A percentile compares a stretch with the other conserved stretches of the same genome.
phyloP scores from a whole-genome alignment of 2,797 vertebrate genomes.

The Epinephelus awoara region DNA sequence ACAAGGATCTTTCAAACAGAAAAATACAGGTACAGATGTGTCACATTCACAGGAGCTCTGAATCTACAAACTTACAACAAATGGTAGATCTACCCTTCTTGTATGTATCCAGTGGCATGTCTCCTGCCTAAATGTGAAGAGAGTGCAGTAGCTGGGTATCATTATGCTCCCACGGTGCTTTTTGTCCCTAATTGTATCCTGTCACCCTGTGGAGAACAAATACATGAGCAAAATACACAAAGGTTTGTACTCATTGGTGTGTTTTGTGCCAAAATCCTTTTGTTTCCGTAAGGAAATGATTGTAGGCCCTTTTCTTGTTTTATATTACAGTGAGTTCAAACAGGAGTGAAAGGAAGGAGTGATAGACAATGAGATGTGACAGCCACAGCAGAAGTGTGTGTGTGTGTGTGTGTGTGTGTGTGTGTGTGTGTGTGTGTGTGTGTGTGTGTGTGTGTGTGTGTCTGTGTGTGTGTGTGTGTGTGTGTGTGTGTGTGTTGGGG shows the following conservation, averaged over 20 bases:
- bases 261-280: conserved; percentile 56
- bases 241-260: conserved; percentile 53
- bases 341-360: conserved; percentile 43
- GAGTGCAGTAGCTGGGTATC: conserved; percentile 79
- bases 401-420: conserved; percentile 29
- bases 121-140: conserved; percentile 50
- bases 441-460: conserved; percentile 38
- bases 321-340: conserved; percentile 67
- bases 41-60: conserved; percentile 7
- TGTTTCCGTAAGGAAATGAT: conserved; percentile 68
- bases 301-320: conserved; percentile 61
- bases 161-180: conserved; percentile 83
- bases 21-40: neutral
- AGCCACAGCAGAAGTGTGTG: conserved; percentile 36
- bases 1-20: neutral
- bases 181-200: conserved; percentile 87
- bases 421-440: conserved; percentile 40
- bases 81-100: conserved; percentile 6
- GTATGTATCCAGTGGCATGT: conserved; percentile 29
- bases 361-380: conserved; percentile 66
- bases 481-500: conserved; percentile 40
- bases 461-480: conserved; percentile 39
- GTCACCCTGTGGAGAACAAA: conserved; percentile 79
- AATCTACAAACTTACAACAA: conserved; percentile 21
- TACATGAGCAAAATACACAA: conserved; percentile 59